Base-by-base conservation (phyloP, 2,113 vertebrate species). In the Columba janthina region DNA sequence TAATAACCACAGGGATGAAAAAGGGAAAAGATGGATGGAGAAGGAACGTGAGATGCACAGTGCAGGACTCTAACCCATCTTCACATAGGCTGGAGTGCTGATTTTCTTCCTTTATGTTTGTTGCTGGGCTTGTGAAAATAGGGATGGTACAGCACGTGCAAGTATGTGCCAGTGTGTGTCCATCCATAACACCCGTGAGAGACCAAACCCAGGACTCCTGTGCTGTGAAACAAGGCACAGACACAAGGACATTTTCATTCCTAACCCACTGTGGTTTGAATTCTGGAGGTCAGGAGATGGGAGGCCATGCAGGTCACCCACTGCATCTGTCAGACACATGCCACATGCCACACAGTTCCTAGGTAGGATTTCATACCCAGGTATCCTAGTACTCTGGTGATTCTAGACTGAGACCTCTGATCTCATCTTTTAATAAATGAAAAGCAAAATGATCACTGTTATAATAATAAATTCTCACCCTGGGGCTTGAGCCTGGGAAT, bases 61-160 rank as follows among this genome's bases (percentile, higher is more conserved):
- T 5, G 54, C 72, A 46, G 42, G 9, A 11, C 21, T 18, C 36
- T 26, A 38, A 28, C 4, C 29, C 29, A 5, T 5, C 34, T 32
- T 46, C 65, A 15, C n/a, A 25, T 5, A 50, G 36, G 12, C 14
- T 20, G 28, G 4, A 26, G n/a, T 2, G 24, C 13, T 72, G 12
- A 3, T 12, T 40, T 82, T 11, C 54, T 40, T 9, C 21, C 6
- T 34, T 3, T 16, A 8, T 24, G 5, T 38, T 58, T 29, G 50
- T 26, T 64, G 34, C 57, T 61, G 70, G 75, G 34, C 44, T 85
- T 44, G 40, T 28, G 44, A 40, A 87, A 91, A 60, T 15, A 60
- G 26, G 65, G 3, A 5, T 40, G 15, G 18, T 38, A 12, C 5
- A 70, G 21, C 32, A 34, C 0, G 0, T 53, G 20, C 21, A 50